Percentiles rank a stretch among this genome's conserved stretches.
Conservation (phyloP, 2,113 vertebrate genomes). For the Phodopus roborovskii region DNA sequence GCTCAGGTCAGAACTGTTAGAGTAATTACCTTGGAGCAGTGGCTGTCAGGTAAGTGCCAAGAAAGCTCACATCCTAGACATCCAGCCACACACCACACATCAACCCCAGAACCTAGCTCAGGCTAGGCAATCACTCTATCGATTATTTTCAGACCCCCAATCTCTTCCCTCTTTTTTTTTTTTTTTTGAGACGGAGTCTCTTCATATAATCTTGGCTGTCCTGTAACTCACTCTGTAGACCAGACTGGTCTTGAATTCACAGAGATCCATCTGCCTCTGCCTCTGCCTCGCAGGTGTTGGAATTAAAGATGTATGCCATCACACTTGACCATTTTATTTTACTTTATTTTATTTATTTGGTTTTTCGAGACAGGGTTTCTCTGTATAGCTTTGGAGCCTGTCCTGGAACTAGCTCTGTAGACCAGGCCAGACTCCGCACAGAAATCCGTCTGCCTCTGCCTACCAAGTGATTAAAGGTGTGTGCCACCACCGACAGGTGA, state of each 20-base stretch:
- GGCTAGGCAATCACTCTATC: rapidly evolving
- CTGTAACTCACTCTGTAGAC: not conserved
- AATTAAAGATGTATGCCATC: not conserved
- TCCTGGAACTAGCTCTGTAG: no score
- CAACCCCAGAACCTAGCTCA: not conserved
- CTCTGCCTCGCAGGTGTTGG: not conserved
- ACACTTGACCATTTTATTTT: not conserved
- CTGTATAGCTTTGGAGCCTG: no score
- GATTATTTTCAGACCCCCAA: not conserved
- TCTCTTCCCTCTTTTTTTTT: no score
- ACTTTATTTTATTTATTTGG: no score
- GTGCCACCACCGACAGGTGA: no score
- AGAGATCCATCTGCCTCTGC: not conserved
- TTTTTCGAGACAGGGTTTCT: no score
- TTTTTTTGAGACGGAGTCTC: no score
- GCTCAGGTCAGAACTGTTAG: not conserved
- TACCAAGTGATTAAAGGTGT: no score
- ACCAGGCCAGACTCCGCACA: no score
- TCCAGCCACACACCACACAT: not conserved
- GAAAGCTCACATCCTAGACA: not conserved
- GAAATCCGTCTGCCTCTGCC: no score
- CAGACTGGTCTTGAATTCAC: not conserved
- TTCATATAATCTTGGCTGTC: no score
- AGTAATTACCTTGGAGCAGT: not conserved
- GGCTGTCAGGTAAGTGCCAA: not conserved